Evolutionary conservation across 1,140 invertebrate species (phyloP).

Genomic region (Eriosoma lanigerum): DNA sequence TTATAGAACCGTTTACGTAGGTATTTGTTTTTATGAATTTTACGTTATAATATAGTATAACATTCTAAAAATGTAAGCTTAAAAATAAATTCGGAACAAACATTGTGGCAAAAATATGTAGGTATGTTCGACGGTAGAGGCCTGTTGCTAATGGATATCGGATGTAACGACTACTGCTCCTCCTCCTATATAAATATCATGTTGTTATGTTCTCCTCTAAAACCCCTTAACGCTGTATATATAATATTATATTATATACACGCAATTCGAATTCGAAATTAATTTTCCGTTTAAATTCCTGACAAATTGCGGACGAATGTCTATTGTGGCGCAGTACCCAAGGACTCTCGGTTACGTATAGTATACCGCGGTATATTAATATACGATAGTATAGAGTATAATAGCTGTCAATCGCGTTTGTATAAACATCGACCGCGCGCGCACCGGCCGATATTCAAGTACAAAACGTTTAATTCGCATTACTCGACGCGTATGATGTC

Average conservation of each 20-base stretch:
- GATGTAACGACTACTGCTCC: not conserved
- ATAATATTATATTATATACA: no score
- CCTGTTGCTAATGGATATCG: not conserved
- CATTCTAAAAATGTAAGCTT: no score
- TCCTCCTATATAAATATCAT: not conserved
- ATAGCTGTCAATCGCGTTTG: no score
- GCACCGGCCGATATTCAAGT: not conserved
- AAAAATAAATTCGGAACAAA: no score
- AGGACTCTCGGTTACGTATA: not conserved
- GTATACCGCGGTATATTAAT: not conserved
- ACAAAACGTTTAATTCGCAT: slow-evolving; percentile 27
- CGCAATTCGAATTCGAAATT: not conserved
- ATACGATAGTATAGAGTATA: not conserved
- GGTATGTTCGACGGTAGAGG: not conserved
- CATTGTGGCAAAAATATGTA: no score
- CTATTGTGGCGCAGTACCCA: not conserved
- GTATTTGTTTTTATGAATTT: no score
- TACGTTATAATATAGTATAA: no score
- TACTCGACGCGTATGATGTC: not conserved
- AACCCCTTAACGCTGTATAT: no score
- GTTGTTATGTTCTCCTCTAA: no score
- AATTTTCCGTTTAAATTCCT: not conserved
- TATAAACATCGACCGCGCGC: no score
- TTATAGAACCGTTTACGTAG: no score
- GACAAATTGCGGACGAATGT: not conserved